These are phyloP conservation scores for Empis livida DNA, from an alignment of 2,888 invertebrate species.

Conservation along the genomic window DNA sequence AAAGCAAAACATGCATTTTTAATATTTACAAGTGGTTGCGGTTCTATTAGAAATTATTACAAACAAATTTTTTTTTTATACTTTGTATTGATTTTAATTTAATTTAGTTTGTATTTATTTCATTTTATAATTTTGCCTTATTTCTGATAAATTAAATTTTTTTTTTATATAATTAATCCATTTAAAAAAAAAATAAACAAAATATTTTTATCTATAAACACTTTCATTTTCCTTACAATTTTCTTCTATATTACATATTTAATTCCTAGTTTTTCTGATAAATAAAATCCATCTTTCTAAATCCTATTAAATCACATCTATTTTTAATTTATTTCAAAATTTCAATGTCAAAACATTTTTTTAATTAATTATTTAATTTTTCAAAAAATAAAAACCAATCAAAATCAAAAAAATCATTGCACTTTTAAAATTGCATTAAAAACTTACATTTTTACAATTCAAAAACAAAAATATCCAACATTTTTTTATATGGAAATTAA, in stretches of 20 bases:
- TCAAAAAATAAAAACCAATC: too few relatives aligned
- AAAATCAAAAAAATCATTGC: not conserved
- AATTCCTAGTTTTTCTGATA: too few relatives aligned
- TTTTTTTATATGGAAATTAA: not conserved
- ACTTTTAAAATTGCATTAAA: not conserved
- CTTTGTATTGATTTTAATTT: slow-evolving; percentile 8
- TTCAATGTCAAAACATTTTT: too few relatives aligned
- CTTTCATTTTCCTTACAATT: too few relatives aligned
- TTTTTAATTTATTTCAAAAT: too few relatives aligned
- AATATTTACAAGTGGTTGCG: slow-evolving; percentile 35
- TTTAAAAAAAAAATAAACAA: too few relatives aligned
- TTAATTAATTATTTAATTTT: too few relatives aligned
- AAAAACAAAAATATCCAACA: not conserved
- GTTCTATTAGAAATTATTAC: slow-evolving; percentile 25
- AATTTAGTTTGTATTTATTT: slow-evolving; percentile 21
- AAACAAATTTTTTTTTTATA: slow-evolving; percentile 5
- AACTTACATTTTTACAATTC: not conserved
- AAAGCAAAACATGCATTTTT: not conserved
- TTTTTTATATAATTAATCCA: too few relatives aligned
- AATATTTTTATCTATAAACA: too few relatives aligned
- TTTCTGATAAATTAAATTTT: slow-evolving; percentile 1
- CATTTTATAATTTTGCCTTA: slow-evolving; percentile 14
- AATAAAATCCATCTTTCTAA: too few relatives aligned
- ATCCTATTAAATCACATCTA: too few relatives aligned
- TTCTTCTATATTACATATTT: too few relatives aligned